Evolutionary conservation across 2,888 invertebrate genomes (phyloP).

Genomic region (Tetrapedia diversipes): DNA sequence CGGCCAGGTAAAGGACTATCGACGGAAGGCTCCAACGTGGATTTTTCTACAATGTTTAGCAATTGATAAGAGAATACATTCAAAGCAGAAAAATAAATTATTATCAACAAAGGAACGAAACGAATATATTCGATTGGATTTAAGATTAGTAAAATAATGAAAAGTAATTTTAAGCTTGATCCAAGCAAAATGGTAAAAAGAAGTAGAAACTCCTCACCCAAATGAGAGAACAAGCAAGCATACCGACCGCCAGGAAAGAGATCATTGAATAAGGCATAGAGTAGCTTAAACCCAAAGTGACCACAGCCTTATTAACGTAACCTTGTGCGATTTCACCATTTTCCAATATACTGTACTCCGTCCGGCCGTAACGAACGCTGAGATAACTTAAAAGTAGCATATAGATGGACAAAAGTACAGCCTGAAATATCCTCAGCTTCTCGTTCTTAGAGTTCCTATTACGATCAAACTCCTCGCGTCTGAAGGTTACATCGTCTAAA

Average conservation of each 20-base stretch:
- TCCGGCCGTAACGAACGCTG: conserved; percentile 67
- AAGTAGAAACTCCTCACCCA: conserved; percentile 62
- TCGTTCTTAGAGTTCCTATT: conserved; percentile 49
- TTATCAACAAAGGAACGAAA: background rate
- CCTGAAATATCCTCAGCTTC: conserved; percentile 65
- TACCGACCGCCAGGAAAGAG: conserved; percentile 61
- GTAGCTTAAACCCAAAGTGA: conserved; percentile 73
- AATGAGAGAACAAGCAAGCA: conserved; percentile 73
- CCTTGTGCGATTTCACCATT: conserved; percentile 70
- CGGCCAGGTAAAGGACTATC: conserved; percentile 68
- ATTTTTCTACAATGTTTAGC: conserved; percentile 61
- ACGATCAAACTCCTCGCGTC: background rate
- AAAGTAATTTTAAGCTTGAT: no score
- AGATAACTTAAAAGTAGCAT: conserved; percentile 70
- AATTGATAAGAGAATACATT: background rate
- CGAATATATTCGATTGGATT: no score
- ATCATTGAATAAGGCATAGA: conserved; percentile 67
- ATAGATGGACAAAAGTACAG: conserved; percentile 63
- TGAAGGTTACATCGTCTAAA: background rate
- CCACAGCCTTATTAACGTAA: conserved; percentile 66
- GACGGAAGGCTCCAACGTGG: conserved; percentile 75
- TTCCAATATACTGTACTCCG: conserved; percentile 71
- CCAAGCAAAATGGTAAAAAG: background rate
- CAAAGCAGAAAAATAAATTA: background rate
- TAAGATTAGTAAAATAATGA: no score